phyloP scores from a whole-genome alignment of 1,140 invertebrate species.

The Diabrotica virgifera region DNA sequence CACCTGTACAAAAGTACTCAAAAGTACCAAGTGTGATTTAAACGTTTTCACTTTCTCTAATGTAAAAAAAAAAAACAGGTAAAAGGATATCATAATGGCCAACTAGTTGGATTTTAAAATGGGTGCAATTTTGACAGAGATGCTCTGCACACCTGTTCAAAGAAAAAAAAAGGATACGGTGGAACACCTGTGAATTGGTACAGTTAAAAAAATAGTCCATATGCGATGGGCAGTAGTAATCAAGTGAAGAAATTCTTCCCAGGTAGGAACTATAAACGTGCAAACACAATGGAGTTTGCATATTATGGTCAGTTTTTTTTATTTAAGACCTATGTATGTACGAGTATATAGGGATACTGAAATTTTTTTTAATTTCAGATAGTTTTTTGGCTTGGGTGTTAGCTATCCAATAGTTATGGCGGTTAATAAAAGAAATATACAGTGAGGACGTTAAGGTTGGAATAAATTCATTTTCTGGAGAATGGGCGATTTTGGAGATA shows the following conservation, averaged over 20 bases:
- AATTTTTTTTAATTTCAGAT: no score
- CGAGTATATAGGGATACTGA: no score
- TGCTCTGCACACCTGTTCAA: slow-evolving; percentile 1
- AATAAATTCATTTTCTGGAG: no score
- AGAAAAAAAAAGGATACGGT: slow-evolving; percentile 2
- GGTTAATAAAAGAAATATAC: no score
- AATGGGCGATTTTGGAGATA: no score
- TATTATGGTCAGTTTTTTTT: background rate
- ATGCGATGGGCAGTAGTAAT: background rate
- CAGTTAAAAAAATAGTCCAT: slow-evolving; percentile 1
- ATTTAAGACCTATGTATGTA: background rate
- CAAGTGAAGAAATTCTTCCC: background rate
- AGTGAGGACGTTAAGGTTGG: no score
- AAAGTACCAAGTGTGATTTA: no score
- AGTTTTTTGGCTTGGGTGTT: no score
- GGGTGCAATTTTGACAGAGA: slow-evolving; percentile 1
- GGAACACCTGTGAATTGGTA: background rate
- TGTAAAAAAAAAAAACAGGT: background rate
- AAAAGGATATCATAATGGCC: background rate
- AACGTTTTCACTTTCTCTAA: no score
- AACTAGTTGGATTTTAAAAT: background rate
- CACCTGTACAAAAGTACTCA: no score
- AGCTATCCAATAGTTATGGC: no score
- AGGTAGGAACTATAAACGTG: background rate
- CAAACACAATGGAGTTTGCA: background rate